Conservation (phyloP, 2,888 invertebrate genomes). For the Ichneumoninae sp. region DNA sequence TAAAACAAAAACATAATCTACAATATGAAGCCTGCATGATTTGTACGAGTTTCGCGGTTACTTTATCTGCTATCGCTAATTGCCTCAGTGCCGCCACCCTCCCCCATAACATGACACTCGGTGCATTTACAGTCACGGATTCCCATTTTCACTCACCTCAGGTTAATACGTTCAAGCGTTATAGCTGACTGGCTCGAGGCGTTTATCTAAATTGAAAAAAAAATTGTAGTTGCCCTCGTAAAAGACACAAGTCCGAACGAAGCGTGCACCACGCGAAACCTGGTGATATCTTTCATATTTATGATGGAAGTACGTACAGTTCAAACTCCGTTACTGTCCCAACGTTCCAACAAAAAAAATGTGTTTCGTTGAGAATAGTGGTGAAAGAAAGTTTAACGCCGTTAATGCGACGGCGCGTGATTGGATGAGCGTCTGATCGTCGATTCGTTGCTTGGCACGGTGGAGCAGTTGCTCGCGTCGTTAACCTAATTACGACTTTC, state of each 20-base stretch:
- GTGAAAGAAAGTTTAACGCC: background rate
- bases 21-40: slow-evolving; percentile 39
- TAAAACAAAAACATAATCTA: background rate
- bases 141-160: slow-evolving; percentile 44
- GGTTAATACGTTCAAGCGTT: background rate
- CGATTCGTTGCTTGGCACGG: slow-evolving; percentile 47
- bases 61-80: slow-evolving; percentile 65
- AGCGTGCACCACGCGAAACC: slow-evolving; percentile 28
- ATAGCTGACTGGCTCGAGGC: slow-evolving; percentile 7
- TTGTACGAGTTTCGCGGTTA: slow-evolving; percentile 41
- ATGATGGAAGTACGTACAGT: background rate
- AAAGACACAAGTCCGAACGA: slow-evolving; percentile 53
- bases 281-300: background rate
- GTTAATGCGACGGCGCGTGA: background rate
- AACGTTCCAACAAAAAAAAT: background rate
- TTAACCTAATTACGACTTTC: slow-evolving; percentile 64
- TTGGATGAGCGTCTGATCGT: slow-evolving; percentile 20
- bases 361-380: background rate
- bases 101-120: slow-evolving; percentile 14
- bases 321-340: background rate
- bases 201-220: slow-evolving; percentile 77
- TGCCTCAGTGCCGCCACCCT: slow-evolving; percentile 9
- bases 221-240: slow-evolving; percentile 68
- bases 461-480: slow-evolving; percentile 42
- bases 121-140: slow-evolving; percentile 25